phyloP scores from a whole-genome alignment of 64 coral and sea anemone genomes.

The Anthopleura sola region DNA sequence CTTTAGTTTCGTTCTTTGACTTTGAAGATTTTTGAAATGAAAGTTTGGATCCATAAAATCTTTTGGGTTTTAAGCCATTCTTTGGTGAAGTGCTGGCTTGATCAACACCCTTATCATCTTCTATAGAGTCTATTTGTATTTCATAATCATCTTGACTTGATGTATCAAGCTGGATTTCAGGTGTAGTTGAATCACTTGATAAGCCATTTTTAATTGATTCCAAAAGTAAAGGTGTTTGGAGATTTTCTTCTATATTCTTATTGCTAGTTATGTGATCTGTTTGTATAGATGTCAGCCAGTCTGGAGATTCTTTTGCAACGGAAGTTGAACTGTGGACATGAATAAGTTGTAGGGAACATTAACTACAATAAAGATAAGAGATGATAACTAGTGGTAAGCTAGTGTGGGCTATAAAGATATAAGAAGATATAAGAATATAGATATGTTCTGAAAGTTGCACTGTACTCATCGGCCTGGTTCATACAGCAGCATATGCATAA shows the following conservation, averaged over 20 bases:
- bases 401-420: too few species aligned
- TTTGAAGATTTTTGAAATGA: constrained; percentile 2
- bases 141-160: background rate
- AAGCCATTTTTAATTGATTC: background rate
- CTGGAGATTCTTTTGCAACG: background rate
- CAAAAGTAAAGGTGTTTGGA: background rate
- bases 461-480: too few species aligned
- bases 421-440: too few species aligned
- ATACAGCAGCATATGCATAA: too few species aligned
- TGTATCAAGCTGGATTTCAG: background rate
- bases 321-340: background rate
- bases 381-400: too few species aligned
- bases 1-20: background rate
- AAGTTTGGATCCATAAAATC: constrained; percentile 69
- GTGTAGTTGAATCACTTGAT: background rate
- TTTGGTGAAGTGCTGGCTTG: background rate
- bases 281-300: constrained; percentile 19
- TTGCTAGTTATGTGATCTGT: background rate
- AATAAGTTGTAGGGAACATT: background rate
- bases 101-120: background rate
- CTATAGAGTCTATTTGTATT: background rate
- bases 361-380: too few species aligned
- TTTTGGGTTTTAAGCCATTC: constrained; percentile 56
- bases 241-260: background rate
- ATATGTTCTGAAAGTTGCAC: too few species aligned